Evolutionary conservation across 1,140 invertebrate genomes (phyloP), one percentile per base, ranked within the genome.

Genomic region (Listronotus bonariensis): DNA sequence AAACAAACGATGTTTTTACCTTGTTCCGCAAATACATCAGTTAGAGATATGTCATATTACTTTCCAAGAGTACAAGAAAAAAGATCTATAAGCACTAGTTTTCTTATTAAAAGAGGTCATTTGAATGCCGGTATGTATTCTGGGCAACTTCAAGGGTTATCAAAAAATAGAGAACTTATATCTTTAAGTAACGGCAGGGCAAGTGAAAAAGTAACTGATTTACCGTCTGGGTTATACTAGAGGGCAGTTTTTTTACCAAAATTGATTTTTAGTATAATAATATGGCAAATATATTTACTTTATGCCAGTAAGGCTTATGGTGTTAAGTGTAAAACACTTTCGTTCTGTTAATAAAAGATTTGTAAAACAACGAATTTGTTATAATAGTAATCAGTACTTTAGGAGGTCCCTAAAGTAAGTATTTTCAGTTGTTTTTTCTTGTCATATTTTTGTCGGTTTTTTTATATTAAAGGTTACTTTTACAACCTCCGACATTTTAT

Each of bases 191-290:
- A 46, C 15, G 64, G 61, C 3, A 76, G 77, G 6, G 72, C 74
- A 7, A 79, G 76, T 17, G 82, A 81, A 20, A 89, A 88, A 80
- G 78, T 90, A 12, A 87, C 87, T 2, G 88, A 90, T 74, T 83
- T 89, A 74, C 86, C 87, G 55, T 89, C 88, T 20, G 88, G 88
- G 61, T 79, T 90, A 61, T 90, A 89, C 80, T 89, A 76, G 82
- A 32, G 8, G 1, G 5, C 5, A 26, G 1, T 26, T 26, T 26
- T 26, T 1, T 26, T 3, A 26, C 20, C 20, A 26, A 26, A 26
- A 26, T 5, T 26, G 1, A 26, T 26, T 26, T n/a, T n/a, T n/a
- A n/a, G 20, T 26, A 26, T 26, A 26, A 26, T 1, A 3, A 26
- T 26, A 26, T 26, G 20, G 20, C 20, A 5, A 26, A 26, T 5